Conservation (phyloP, 2,797 vertebrate species). For the Pipistrellus pygmaeus region DNA sequence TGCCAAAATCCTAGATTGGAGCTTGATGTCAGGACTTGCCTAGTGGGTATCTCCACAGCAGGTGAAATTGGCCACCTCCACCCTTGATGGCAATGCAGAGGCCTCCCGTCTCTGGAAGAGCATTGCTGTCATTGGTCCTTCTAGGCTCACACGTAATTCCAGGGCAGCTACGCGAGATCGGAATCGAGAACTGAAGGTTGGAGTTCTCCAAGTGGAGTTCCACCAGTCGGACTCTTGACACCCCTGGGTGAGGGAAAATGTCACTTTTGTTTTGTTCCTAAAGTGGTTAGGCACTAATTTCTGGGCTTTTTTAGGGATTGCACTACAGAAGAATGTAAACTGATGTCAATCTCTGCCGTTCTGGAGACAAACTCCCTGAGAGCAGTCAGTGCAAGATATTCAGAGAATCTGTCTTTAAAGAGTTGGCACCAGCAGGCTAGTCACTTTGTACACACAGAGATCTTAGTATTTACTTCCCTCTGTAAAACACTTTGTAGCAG, state of each 20-base stretch:
- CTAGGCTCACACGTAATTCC: constrained; percentile 82
- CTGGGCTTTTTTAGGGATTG: constrained; percentile 89
- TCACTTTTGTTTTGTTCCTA: constrained; percentile 79
- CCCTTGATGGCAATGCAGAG: constrained; percentile 71
- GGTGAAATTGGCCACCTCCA: constrained; percentile 75
- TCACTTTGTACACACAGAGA: constrained; percentile 69
- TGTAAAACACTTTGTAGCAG: constrained; percentile 79
- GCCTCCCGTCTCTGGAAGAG: constrained; percentile 78
- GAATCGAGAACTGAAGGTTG: constrained; percentile 79
- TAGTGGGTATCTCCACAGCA: constrained; percentile 53
- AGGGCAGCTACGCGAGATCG: constrained; percentile 85
- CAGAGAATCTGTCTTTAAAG: constrained; percentile 76
- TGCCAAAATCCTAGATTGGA: constrained; percentile 88
- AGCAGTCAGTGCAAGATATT: constrained; percentile 85
- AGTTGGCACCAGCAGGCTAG: constrained; percentile 87
- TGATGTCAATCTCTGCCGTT: constrained; percentile 84
- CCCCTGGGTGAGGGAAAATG: constrained; percentile 85
- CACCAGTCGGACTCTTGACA: constrained; percentile 80
- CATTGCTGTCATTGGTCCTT: constrained; percentile 79
- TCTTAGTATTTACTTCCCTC: constrained; percentile 79
- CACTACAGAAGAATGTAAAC: constrained; percentile 89
- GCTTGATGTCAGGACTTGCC: constrained; percentile 82
- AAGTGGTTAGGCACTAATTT: constrained; percentile 87
- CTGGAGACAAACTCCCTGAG: constrained; percentile 81
- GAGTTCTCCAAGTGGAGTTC: constrained; percentile 75